A percentile compares a stretch with the other conserved stretches of the same genome.
Evolutionary conservation across 2,888 invertebrate genomes (phyloP).

Genomic region (Lamproptera curius): DNA sequence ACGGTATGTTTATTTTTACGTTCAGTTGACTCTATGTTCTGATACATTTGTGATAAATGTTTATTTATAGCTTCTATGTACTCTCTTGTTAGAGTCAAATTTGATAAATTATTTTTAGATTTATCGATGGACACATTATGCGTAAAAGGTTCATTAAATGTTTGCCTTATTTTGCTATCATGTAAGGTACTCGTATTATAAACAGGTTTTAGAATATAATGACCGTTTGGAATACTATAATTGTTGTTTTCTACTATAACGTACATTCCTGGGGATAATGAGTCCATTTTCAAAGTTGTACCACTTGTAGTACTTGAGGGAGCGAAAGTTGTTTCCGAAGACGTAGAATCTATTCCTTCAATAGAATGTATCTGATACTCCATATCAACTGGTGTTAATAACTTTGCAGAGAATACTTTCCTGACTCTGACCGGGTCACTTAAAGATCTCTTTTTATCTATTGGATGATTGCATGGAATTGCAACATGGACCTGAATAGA

Average conservation of each 20-base stretch:
- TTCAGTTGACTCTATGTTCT: conserved; percentile 27
- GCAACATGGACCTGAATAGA: conserved; percentile 57
- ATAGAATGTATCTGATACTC: conserved; percentile 54
- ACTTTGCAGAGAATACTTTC: conserved; percentile 53
- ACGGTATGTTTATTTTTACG: conserved; percentile 22
- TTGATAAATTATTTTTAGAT: conserved; percentile 28
- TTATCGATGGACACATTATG: conserved; percentile 26
- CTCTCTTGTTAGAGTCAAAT: conserved; percentile 43
- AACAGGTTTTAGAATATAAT: conserved; percentile 42
- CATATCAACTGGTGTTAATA: conserved; percentile 56
- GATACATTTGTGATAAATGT: conserved; percentile 40
- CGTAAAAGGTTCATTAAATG: conserved; percentile 4
- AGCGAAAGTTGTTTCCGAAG: conserved; percentile 9
- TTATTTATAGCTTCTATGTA: conserved; percentile 46
- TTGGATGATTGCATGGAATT: conserved; percentile 37
- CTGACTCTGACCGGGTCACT: conserved; percentile 35
- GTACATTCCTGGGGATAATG: conserved; percentile 47
- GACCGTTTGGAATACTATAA: conserved; percentile 29
- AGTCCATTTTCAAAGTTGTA: conserved; percentile 2
- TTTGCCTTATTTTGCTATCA: conserved; percentile 13
- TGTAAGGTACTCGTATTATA: conserved; percentile 26
- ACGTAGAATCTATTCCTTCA: conserved; percentile 27
- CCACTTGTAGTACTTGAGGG: conserved; percentile 6
- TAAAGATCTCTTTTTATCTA: conserved; percentile 41
- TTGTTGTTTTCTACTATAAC: conserved; percentile 41